Evolutionary conservation across 2,888 invertebrate genomes (phyloP), one percentile per base, ranked within the genome.

Genomic region (Apotomis turbidana): DNA sequence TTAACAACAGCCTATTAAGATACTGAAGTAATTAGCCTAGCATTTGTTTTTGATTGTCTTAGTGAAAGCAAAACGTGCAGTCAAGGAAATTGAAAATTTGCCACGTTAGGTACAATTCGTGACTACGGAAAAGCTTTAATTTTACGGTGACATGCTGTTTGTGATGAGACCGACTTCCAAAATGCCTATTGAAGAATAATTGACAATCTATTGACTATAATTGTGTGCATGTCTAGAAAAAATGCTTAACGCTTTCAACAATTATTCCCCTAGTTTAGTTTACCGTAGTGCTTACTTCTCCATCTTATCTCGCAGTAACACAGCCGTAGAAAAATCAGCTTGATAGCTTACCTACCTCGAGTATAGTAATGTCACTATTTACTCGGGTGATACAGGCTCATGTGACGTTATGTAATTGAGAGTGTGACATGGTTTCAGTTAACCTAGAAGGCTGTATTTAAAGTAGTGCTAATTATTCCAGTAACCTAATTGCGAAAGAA

Each of bases 401-500:
- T 49, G 9, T 49, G 49, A 9, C n/a, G n/a, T 58, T 58, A 12
- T 58, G 12, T 5, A n/a, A 57, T 12, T 10, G 12, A 57, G 6
- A 10, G 58, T 38, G 38, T n/a, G 38, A 12, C 41, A 41, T 41
- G 5, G 41, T 38, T 58, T n/a, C 58, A 38, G 58, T 61, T 61
- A 55, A 61, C 61, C 61, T 41, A 36, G 10, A 61, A 55, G 41
- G 55, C 57, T 44, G 49, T 61, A 57, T 61, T 55, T 61, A 15
- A 66, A 60, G 12, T 5, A 46, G 36, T 27, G 27, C 12, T 67
- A 71, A 71, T 68, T 67, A 57, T 44, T 41, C 44, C 15, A 27
- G 5, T 71, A 71, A 71, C 71, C 67, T 55, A 44, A 71, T 71
- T 68, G 67, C 46, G 5, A 27, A 13, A 36, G 3, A 36, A 27